Base-by-base conservation (phyloP, 2,797 vertebrate species). In the Trachops cirrhosus region DNA sequence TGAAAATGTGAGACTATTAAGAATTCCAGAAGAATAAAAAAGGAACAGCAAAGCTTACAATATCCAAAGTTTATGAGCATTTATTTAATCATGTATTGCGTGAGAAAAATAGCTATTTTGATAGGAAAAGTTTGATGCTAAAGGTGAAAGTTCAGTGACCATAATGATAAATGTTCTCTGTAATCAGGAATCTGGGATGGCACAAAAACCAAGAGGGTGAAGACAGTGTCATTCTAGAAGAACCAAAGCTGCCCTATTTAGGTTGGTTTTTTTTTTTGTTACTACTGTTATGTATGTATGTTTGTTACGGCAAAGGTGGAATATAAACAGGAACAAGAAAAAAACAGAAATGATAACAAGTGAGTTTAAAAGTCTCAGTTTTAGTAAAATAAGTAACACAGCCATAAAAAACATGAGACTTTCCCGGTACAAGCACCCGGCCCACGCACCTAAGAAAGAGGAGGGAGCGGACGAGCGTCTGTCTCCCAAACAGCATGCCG, bases 51-150 rank as follows among this genome's bases (percentile, higher is more conserved):
- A 50, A 18, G 50, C 68, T 54, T 3, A 68, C 18, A 4, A 54
- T 0, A n/a, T 32, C 6, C 26, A 6, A 8, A 18, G 22, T 6
- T 2, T 4, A 29, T 0, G 3, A 6, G 52, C 24, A 48, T 41
- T 12, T 32, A 48, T 2, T 15, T 9, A 37, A 37, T 24, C 37
- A 18, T 0, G 2, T 5, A 1, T 1, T 5, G 9, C 0, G 0
- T 2, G 9, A 83, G 21, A 11, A 48, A 41, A 21, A 34, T 0
- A 18, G 52, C 1, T 22, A 18, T 26, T 83, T 29, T 10, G 21
- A 10, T 16, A 5, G 32, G 7, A 41, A 41, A 5, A 6, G 5
- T 9, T 34, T 8, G 32, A 46, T 3, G 16, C 18, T 41, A 32
- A 62, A 44, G 39, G 37, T 24, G 29, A n/a, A 68, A n/a, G 62